phyloP scores from a whole-genome alignment of 2,113 vertebrate species.

The Ameiurus melas region DNA sequence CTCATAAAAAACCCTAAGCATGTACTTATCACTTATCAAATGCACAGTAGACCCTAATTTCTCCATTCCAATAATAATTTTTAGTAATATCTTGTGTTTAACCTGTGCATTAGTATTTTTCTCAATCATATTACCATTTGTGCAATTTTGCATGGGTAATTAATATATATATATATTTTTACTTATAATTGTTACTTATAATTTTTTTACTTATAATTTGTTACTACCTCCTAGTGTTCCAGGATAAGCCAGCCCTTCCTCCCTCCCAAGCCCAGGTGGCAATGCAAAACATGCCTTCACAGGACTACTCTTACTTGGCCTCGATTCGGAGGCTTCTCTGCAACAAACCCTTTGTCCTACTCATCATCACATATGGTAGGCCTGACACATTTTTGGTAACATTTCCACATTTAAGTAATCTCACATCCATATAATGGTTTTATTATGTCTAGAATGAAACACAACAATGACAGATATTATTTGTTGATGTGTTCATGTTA shows the following conservation, averaged over 20 bases:
- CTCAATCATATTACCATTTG: background rate
- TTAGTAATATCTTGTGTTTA: background rate
- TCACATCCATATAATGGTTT: background rate
- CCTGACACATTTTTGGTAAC: background rate
- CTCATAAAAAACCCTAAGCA: background rate
- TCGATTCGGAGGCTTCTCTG: conserved; percentile 80
- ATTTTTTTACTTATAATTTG: background rate
- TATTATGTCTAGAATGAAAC: background rate
- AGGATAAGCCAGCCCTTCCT: conserved; percentile 82
- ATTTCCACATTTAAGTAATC: background rate
- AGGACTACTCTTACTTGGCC: conserved; percentile 78
- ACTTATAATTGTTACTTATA: background rate
- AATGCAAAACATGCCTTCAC: conserved; percentile 64
- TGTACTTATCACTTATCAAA: background rate
- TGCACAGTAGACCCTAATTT: background rate
- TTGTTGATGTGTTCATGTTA: background rate
- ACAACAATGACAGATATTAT: background rate
- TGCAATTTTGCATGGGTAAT: background rate
- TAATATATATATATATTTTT: background rate
- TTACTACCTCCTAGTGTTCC: conserved; percentile 79
- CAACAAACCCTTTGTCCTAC: conserved; percentile 85
- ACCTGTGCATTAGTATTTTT: background rate
- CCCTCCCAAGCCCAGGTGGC: conserved; percentile 84
- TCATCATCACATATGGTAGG: conserved; percentile 88
- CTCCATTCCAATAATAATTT: background rate